phyloP scores from a whole-genome alignment of 2,888 invertebrate genomes.

The Epinotia bilunana region DNA sequence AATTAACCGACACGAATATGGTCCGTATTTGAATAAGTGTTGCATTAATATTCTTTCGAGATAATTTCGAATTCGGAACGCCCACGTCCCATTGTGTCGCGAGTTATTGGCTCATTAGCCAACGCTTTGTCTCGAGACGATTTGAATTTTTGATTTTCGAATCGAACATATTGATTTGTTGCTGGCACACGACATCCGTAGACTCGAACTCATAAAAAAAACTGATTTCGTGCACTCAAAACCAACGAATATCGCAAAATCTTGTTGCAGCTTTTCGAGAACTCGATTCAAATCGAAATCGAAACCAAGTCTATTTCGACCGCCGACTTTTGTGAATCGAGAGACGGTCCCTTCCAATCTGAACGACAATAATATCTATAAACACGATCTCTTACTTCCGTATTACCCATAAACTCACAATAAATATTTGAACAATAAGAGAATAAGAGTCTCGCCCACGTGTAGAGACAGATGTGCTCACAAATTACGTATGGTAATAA shows the following conservation, averaged over 20 bases:
- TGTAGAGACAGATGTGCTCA: constrained; percentile 71
- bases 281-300: constrained; percentile 8
- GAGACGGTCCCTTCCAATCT: constrained; percentile 54
- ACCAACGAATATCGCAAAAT: background rate
- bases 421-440: constrained; percentile 72
- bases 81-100: constrained; percentile 82
- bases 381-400: constrained; percentile 64
- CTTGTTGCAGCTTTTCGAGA: background rate
- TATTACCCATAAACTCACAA: constrained; percentile 64
- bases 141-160: constrained; percentile 82
- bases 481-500: constrained; percentile 82
- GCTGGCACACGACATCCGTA: constrained; percentile 29
- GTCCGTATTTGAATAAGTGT: constrained; percentile 83
- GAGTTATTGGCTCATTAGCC: constrained; percentile 84
- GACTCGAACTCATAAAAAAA: constrained; percentile 16
- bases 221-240: background rate
- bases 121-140: constrained; percentile 70
- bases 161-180: constrained; percentile 79
- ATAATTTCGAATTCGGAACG: constrained; percentile 80
- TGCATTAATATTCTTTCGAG: constrained; percentile 84
- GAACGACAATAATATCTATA: constrained; percentile 57
- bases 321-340: background rate
- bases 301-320: constrained; percentile 15
- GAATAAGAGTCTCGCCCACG: constrained; percentile 71
- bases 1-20: constrained; percentile 79